Base-by-base conservation (phyloP, 2,888 invertebrate species). In the Oscheius onirici region DNA sequence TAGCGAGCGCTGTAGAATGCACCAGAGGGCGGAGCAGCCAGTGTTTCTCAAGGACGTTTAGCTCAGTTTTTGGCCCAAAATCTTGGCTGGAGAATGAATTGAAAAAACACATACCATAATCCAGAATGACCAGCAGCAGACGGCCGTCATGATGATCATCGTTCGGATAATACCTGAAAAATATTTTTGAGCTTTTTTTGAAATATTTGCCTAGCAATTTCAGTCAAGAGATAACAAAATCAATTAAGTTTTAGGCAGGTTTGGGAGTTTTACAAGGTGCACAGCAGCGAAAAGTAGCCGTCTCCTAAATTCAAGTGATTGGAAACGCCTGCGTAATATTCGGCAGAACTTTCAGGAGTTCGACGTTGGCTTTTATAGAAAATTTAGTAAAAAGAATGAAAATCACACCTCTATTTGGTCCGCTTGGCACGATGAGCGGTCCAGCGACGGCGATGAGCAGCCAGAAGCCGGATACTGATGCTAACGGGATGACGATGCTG, bases 121-220 rank as follows among this genome's bases (percentile, higher is more conserved):
- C 89, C 89, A 90, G 87, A 90, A 90, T 67, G 89, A 70, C 81
- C 89, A 89, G 78, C 89, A 90, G 80, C 89, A 89, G 11, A 87
- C 88, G 26, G 89, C 89, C 34, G 89, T 89, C 82, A 89, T 84
- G 17, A 89, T 84, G 72, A 90, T 84, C 88, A 89, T 89, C 49
- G 89, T 87, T 83, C 89, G 89, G 74, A 89, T 86, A 75, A 90
- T 88, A 40, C 90, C 89, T 89, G 72, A 49, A 73, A 68, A 52
- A 15, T 34, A 3, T 8, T 34, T 34, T 34, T 34, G 3, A n/a
- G 46, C 17, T 13, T 46, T n/a, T 46, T 46, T 46, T 13, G n/a
- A 1, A 61, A 44, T 6, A 20, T 44, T 11, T 34, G 20, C 17
- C 28, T 54, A 8, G 15, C 55, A 54, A 34, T 55, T 49, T 1